Evolutionary conservation across 2,113 vertebrate species (phyloP).

Genomic region (Peromyscus californicus): DNA sequence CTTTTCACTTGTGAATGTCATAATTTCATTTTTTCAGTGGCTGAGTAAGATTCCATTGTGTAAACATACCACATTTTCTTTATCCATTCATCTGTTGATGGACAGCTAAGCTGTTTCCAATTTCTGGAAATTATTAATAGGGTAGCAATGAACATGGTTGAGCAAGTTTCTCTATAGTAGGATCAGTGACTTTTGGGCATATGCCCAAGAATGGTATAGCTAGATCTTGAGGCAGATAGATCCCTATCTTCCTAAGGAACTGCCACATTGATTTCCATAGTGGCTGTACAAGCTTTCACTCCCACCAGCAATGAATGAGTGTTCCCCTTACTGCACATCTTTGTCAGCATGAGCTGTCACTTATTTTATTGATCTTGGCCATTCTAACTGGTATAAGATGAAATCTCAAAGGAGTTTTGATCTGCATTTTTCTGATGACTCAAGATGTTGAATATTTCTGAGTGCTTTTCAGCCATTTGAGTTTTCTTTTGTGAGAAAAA

Average conservation of each 20-base stretch:
- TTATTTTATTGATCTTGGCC: neutral
- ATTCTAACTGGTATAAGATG: neutral
- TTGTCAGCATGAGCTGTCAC: neutral
- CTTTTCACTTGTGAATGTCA: neutral
- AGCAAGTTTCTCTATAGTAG: neutral
- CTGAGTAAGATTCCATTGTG: neutral
- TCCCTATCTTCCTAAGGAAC: neutral
- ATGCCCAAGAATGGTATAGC: neutral
- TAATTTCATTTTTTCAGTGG: neutral
- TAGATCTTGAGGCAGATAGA: neutral
- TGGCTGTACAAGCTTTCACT: neutral
- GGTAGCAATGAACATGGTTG: neutral
- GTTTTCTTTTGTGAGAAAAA: neutral
- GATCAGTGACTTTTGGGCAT: neutral
- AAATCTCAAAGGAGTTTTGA: neutral
- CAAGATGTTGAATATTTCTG: neutral
- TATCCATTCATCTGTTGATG: neutral
- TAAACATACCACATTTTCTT: neutral
- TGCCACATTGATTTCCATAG: neutral
- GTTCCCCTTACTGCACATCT: neutral
- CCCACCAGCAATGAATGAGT: neutral
- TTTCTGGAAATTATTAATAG: neutral
- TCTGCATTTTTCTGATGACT: neutral
- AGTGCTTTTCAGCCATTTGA: neutral
- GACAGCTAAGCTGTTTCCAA: neutral